Evolutionary conservation across 2,113 vertebrate species (phyloP).

Genomic region (Etheostoma spectabile): DNA sequence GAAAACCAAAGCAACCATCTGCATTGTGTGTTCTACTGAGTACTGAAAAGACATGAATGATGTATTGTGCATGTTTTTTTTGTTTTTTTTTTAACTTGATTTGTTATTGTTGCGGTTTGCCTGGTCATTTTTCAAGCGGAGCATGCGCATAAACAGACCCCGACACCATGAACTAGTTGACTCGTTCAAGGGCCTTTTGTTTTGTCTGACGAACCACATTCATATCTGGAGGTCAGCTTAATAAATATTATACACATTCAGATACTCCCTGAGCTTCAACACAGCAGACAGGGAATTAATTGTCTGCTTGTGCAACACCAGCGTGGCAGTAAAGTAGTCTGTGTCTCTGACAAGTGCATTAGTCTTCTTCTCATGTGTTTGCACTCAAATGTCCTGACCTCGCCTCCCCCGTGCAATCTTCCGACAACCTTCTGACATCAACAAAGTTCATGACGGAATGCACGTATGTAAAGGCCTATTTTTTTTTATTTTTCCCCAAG

Average conservation of each 20-base stretch:
- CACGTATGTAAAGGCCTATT: slow-evolving; percentile 28
- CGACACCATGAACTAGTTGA: slow-evolving; percentile 63
- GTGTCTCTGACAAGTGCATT: slow-evolving; percentile 56
- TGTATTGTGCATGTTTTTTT: slow-evolving; percentile 50
- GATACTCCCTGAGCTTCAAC: slow-evolving; percentile 51
- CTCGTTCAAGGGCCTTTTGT: slow-evolving; percentile 62
- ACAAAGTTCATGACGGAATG: slow-evolving; percentile 48
- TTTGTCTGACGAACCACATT: slow-evolving; percentile 56
- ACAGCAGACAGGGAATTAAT: slow-evolving; percentile 61
- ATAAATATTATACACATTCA: slow-evolving; percentile 63
- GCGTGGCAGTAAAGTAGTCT: slow-evolving; percentile 49
- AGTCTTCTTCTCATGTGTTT: slow-evolving; percentile 67
- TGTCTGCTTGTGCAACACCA: slow-evolving; percentile 61
- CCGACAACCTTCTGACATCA: slow-evolving; percentile 62
- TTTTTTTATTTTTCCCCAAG: slow-evolving; percentile 36
- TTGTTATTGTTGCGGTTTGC: slow-evolving; percentile 64
- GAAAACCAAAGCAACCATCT: slow-evolving; percentile 49
- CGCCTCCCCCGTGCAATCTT: slow-evolving; percentile 57
- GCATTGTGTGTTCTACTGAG: slow-evolving; percentile 52
- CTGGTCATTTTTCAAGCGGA: slow-evolving; percentile 58
- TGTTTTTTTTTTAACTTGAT: slow-evolving; percentile 37
- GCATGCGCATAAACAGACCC: slow-evolving; percentile 56
- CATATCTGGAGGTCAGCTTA: slow-evolving; percentile 45
- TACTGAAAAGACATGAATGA: slow-evolving; percentile 32
- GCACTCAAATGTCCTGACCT: slow-evolving; percentile 71